Evolutionary conservation across 2,113 vertebrate species (phyloP).

Genomic region (Pedionomus torquatus): DNA sequence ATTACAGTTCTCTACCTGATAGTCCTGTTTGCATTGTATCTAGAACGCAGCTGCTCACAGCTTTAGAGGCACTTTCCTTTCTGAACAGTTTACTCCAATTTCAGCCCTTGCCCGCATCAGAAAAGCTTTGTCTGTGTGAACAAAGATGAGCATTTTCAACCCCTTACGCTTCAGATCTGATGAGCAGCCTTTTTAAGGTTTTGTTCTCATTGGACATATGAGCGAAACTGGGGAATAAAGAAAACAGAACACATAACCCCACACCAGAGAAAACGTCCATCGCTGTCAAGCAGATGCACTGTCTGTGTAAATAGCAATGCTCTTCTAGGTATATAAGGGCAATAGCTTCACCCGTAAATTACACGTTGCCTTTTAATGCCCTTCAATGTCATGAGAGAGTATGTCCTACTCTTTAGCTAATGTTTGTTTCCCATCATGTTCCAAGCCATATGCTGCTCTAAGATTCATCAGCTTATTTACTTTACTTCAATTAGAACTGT

Average conservation of each 20-base stretch:
- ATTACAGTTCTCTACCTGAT: not conserved
- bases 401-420: not conserved
- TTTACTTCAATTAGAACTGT: not conserved
- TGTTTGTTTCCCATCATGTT: not conserved
- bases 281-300: too few relatives aligned
- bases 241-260: not conserved
- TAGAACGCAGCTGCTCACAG: not conserved
- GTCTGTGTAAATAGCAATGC: not conserved
- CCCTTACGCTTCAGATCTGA: not conserved
- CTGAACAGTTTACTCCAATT: not conserved
- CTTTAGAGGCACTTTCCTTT: not conserved
- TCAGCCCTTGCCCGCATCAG: not conserved
- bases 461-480: not conserved
- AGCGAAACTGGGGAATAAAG: not conserved
- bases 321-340: not conserved
- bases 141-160: not conserved
- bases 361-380: not conserved
- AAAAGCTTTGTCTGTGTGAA: not conserved
- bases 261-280: not conserved
- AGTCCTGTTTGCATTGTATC: not conserved
- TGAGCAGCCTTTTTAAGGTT: not conserved
- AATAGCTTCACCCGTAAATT: not conserved
- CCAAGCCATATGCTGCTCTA: not conserved
- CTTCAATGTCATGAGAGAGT: not conserved
- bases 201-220: not conserved